Evolutionary conservation across 2,888 invertebrate genomes (phyloP).

Genomic region (Fragum sueziense): DNA sequence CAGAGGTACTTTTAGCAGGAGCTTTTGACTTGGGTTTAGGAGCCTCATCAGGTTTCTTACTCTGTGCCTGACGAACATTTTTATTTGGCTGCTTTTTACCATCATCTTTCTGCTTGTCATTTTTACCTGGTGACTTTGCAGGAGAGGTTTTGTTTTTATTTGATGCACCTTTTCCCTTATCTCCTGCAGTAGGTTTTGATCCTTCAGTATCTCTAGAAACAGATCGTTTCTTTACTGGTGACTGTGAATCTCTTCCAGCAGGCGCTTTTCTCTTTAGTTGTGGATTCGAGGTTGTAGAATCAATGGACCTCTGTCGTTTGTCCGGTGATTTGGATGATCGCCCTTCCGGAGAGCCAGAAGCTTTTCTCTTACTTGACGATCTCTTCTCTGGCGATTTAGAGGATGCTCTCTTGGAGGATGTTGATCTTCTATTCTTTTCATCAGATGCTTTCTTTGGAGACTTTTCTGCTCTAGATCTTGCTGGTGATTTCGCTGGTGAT

Average conservation of each 20-base stretch:
- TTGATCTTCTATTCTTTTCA: not conserved
- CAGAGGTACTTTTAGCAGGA: not conserved
- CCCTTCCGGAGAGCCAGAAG: slow-evolving; percentile 41
- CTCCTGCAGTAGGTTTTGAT: not conserved
- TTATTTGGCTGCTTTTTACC: not conserved
- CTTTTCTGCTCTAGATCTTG: slow-evolving; percentile 6
- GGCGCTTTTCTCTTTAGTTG: slow-evolving; percentile 11
- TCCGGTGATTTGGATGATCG: slow-evolving; percentile 32
- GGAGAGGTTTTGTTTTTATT: too few species aligned
- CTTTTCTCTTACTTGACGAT: slow-evolving; percentile 39
- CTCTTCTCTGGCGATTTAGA: slow-evolving; percentile 25
- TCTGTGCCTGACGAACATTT: not conserved
- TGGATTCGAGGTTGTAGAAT: not conserved
- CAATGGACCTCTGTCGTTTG: slow-evolving; percentile 10
- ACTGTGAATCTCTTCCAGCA: slow-evolving; percentile 4
- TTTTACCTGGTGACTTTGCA: too few species aligned
- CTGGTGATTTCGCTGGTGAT: not conserved
- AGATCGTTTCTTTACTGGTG: slow-evolving; percentile 21
- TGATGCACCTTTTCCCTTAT: not conserved
- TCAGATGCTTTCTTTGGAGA: not conserved
- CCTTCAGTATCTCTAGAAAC: slow-evolving; percentile 12
- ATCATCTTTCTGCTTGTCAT: not conserved
- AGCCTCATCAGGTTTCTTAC: not conserved
- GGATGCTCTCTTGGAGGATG: not conserved
- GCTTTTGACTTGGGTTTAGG: not conserved